A percentile compares a stretch with the other conserved stretches of the same genome.
Conservation (phyloP, 2,888 invertebrate genomes). For the Philonicus albiceps region DNA sequence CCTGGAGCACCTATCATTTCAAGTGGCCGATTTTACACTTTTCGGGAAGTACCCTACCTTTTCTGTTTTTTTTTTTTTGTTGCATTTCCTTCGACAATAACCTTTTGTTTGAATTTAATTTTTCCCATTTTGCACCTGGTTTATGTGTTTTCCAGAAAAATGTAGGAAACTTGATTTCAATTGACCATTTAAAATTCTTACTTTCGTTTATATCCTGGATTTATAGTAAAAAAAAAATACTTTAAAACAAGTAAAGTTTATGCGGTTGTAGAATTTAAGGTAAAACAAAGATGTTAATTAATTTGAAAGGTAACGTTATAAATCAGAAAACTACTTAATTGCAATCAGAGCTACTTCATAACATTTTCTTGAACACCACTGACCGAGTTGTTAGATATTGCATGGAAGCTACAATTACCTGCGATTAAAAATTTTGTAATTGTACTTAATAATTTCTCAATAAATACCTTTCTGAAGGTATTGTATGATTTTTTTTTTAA, state of each 20-base stretch:
- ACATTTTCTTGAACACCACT: background rate
- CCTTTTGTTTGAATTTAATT: background rate
- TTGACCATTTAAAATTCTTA: background rate
- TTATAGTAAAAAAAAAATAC: no score
- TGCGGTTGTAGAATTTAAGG: background rate
- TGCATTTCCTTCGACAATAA: background rate
- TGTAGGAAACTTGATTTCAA: background rate
- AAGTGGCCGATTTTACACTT: slow-evolving; percentile 29
- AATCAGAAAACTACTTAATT: background rate
- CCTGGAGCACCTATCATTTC: slow-evolving; percentile 1
- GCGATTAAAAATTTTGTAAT: background rate
- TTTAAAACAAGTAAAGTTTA: background rate
- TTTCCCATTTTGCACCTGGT: background rate
- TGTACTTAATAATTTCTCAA: background rate
- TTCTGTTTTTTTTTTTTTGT: background rate
- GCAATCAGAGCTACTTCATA: background rate
- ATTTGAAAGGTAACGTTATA: background rate
- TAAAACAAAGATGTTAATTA: background rate
- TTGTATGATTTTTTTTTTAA: background rate
- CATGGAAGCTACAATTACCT: background rate
- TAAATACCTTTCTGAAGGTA: background rate
- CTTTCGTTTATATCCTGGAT: background rate
- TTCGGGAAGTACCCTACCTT: background rate
- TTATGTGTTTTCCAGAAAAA: background rate
- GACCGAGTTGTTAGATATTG: background rate